phyloP scores from a whole-genome alignment of 2,888 invertebrate genomes.

The Sesia apiformis region DNA sequence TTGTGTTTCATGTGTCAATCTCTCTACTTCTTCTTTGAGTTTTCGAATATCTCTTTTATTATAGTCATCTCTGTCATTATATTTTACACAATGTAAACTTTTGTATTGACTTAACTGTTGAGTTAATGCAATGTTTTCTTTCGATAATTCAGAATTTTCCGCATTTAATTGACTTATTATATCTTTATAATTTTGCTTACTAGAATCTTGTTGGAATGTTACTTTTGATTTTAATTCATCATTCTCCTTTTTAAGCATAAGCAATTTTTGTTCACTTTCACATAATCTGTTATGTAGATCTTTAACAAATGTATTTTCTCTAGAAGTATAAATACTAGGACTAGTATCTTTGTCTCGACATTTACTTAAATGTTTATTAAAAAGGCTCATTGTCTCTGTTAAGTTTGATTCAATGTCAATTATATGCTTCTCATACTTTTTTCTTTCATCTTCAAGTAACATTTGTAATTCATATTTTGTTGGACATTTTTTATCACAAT shows the following conservation, averaged over 20 bases:
- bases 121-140: slow-evolving; percentile 57
- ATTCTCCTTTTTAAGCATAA: slow-evolving; percentile 66
- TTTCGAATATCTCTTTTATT: slow-evolving; percentile 37
- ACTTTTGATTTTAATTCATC: slow-evolving; percentile 43
- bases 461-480: slow-evolving; percentile 50
- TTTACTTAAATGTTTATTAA: slow-evolving; percentile 42
- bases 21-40: slow-evolving; percentile 41
- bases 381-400: slow-evolving; percentile 45
- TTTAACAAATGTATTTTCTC: slow-evolving; percentile 39
- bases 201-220: slow-evolving; percentile 27
- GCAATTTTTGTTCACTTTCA: slow-evolving; percentile 63
- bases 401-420: slow-evolving; percentile 46
- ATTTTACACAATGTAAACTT: slow-evolving; percentile 31
- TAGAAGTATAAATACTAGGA: slow-evolving; percentile 16
- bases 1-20: slow-evolving; percentile 40
- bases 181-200: slow-evolving; percentile 54
- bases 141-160: slow-evolving; percentile 59
- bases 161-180: slow-evolving; percentile 54
- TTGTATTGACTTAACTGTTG: slow-evolving; percentile 50
- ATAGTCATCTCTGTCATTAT: slow-evolving; percentile 30
- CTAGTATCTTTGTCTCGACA: slow-evolving; percentile 26
- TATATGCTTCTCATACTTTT: slow-evolving; percentile 56
- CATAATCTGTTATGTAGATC: slow-evolving; percentile 59
- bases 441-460: slow-evolving; percentile 54
- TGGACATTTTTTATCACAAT: slow-evolving; percentile 31